Conservation (phyloP, 2,797 vertebrate species). For the Amazona finschi region DNA sequence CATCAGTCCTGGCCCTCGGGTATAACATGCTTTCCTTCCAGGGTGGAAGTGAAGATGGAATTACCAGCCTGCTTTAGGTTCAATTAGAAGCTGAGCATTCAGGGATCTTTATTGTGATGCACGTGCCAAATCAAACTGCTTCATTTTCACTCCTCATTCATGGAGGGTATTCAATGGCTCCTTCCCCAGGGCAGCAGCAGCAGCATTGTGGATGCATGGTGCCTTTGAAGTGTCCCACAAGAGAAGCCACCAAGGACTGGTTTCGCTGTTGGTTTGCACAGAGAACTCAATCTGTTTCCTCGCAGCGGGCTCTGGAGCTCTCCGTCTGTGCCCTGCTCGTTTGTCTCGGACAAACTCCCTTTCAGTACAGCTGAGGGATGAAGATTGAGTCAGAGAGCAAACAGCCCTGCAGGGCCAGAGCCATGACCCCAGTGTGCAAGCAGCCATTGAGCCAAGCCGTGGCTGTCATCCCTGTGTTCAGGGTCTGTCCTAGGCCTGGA, state of each 20-base stretch:
- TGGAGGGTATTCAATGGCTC: slow-evolving; percentile 1
- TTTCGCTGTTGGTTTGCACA: not conserved
- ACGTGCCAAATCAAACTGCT: slow-evolving; percentile 60
- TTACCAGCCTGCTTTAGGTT: slow-evolving; percentile 72
- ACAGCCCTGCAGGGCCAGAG: not conserved
- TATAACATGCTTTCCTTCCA: slow-evolving; percentile 71
- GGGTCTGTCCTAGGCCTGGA: not conserved
- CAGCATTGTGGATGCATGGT: not conserved
- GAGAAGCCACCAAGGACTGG: slow-evolving; percentile 46
- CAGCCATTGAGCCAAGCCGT: not conserved
- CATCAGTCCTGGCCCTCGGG: slow-evolving; percentile 65
- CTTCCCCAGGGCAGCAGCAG: slow-evolving; percentile 40
- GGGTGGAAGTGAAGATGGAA: slow-evolving; percentile 72
- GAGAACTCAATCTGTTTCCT: slow-evolving; percentile 30
- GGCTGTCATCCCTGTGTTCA: not conserved
- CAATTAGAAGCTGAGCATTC: slow-evolving; percentile 61
- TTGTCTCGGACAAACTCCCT: not conserved
- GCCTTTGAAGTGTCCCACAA: slow-evolving; percentile 62
- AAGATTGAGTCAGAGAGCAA: slow-evolving; percentile 15
- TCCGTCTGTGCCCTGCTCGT: not conserved
- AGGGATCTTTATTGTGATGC: slow-evolving; percentile 66
- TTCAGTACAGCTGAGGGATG: not conserved
- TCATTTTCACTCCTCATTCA: slow-evolving; percentile 42
- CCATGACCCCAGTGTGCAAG: not conserved
- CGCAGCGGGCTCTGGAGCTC: not conserved